Conservation (phyloP, 2,113 vertebrate species). For the Limanda limanda region DNA sequence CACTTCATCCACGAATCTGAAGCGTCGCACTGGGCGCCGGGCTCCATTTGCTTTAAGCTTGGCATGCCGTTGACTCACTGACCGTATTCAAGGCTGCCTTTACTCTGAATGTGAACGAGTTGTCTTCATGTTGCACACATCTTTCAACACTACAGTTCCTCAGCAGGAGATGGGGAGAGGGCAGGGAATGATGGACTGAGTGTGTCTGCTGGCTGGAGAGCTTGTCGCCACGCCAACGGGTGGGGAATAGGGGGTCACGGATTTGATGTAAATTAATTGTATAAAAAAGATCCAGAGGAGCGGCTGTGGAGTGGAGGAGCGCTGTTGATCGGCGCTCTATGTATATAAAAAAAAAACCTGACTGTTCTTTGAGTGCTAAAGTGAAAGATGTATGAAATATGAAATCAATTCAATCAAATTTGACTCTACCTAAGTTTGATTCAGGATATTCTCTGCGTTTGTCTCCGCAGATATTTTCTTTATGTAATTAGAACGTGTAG, state of each 20-base stretch:
- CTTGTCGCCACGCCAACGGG: constrained; percentile 47
- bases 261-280: constrained; percentile 86
- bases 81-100: constrained; percentile 93
- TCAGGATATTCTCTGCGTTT: constrained; percentile 95
- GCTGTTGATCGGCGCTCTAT: constrained; percentile 97
- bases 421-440: constrained; percentile 88
- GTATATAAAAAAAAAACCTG: constrained; percentile 82
- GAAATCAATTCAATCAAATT: constrained; percentile 94
- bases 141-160: constrained; percentile 84
- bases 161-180: not conserved
- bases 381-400: constrained; percentile 89
- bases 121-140: constrained; percentile 97
- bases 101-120: constrained; percentile 98
- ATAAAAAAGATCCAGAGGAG: constrained; percentile 81
- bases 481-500: constrained; percentile 98
- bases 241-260: constrained; percentile 72
- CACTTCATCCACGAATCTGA: constrained; percentile 89
- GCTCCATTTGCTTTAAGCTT: constrained; percentile 95
- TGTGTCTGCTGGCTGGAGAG: constrained; percentile 51
- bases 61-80: constrained; percentile 96
- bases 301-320: constrained; percentile 78
- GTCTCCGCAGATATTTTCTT: constrained; percentile 97
- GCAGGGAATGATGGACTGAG: not conserved
- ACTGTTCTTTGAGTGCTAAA: constrained; percentile 84
- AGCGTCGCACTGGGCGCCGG: constrained; percentile 84